These are phyloP conservation scores for Drosophila limbata DNA, from an alignment of 2,888 invertebrate species.

Conservation along the genomic window DNA sequence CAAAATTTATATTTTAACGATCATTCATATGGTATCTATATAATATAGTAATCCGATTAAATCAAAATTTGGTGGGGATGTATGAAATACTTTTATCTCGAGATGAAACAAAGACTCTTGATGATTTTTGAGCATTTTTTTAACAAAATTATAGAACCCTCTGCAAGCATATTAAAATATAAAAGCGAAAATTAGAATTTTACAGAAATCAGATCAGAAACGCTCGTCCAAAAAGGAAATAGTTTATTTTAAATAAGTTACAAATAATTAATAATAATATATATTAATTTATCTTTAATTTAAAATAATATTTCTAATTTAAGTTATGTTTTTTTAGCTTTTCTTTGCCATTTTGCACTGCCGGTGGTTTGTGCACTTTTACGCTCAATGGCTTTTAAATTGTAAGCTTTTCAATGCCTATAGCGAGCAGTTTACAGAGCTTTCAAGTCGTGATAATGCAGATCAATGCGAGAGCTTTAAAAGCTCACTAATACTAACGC, in stretches of 20 bases:
- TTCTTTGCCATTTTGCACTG: slow-evolving; percentile 51
- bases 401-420: slow-evolving; percentile 35
- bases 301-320: slow-evolving; percentile 20
- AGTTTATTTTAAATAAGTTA: slow-evolving; percentile 11
- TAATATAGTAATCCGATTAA: too few relatives aligned
- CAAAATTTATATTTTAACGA: too few relatives aligned
- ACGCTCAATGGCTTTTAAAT: slow-evolving; percentile 49
- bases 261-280: slow-evolving; percentile 18
- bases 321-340: slow-evolving; percentile 40
- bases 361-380: slow-evolving; percentile 48
- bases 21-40: too few relatives aligned
- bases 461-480: background rate
- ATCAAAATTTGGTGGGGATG: too few relatives aligned
- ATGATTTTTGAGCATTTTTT: too few relatives aligned
- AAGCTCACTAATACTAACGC: slow-evolving; percentile 22
- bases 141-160: background rate
- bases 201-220: slow-evolving; percentile 45
- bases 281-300: slow-evolving; percentile 26
- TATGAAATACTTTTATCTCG: too few relatives aligned
- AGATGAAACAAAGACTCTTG: too few relatives aligned
- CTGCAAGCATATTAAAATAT: background rate
- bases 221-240: slow-evolving; percentile 20
- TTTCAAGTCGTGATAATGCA: background rate
- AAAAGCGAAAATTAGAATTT: slow-evolving; percentile 11
- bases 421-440: slow-evolving; percentile 20